A percentile compares a stretch with the other conserved stretches of the same genome.
Evolutionary conservation across 2,888 invertebrate species (phyloP).

Genomic region (Tetranychus piercei): DNA sequence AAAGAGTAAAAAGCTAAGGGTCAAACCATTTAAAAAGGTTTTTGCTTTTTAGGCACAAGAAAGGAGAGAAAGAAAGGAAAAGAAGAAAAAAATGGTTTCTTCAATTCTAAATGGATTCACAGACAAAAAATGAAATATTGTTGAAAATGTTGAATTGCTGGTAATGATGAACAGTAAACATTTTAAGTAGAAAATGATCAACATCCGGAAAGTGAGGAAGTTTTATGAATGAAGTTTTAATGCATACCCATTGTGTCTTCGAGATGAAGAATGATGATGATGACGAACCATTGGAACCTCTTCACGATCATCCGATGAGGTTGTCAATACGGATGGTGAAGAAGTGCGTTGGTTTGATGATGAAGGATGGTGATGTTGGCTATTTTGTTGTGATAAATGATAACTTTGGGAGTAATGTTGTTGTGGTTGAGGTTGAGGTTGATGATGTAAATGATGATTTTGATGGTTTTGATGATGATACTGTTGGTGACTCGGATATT

Average conservation of each 20-base stretch:
- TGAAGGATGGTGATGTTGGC: neutral
- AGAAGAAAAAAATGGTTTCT: neutral
- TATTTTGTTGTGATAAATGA: neutral
- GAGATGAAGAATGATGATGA: constrained; percentile 13
- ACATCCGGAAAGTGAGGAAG: neutral
- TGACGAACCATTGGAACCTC: constrained; percentile 27
- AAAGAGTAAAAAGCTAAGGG: neutral
- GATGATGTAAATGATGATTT: constrained; percentile 9
- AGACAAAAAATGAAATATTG: too few relatives aligned
- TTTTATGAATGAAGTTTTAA: neutral
- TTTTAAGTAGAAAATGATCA: neutral
- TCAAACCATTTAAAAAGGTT: constrained; percentile 3
- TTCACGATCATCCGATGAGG: constrained; percentile 26
- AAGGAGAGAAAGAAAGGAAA: neutral
- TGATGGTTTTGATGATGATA: constrained; percentile 1
- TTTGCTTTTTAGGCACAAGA: neutral
- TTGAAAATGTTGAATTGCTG: too few relatives aligned
- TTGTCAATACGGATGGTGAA: constrained; percentile 20
- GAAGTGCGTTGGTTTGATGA: constrained; percentile 18
- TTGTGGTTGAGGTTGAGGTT: constrained; percentile 18
- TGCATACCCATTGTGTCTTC: constrained; percentile 16
- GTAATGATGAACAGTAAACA: neutral
- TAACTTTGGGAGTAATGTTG: constrained; percentile 15
- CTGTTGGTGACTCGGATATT: neutral
- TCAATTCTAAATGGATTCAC: too few relatives aligned